Percentiles rank a stretch among this genome's conserved stretches.
Evolutionary conservation across 1,140 invertebrate species (phyloP).

Genomic region (Telenomus remus): DNA sequence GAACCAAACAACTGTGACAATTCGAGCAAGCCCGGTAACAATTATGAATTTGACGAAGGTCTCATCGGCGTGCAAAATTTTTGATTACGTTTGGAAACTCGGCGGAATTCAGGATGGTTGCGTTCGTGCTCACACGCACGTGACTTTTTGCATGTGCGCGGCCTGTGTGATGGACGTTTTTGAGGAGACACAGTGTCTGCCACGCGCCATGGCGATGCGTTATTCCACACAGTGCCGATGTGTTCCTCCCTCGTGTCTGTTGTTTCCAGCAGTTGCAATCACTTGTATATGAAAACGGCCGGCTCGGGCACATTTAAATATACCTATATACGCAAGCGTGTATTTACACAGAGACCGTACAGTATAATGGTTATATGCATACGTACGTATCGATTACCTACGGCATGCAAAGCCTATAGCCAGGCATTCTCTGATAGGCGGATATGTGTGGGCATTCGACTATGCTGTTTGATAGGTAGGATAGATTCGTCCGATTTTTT

Average conservation of each 20-base stretch:
- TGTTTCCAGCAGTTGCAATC: conserved; percentile 52
- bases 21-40: conserved; percentile 24
- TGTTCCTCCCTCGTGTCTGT: conserved; percentile 47
- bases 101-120: conserved; percentile 55
- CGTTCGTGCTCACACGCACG: conserved; percentile 51
- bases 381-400: conserved; percentile 58
- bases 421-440: conserved; percentile 58
- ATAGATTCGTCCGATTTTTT: conserved; percentile 47
- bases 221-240: conserved; percentile 40
- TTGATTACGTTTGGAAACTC: conserved; percentile 36
- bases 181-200: conserved; percentile 51
- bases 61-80: no score
- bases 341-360: conserved; percentile 44
- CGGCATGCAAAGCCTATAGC: conserved; percentile 51
- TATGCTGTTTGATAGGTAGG: conserved; percentile 53
- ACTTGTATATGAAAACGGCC: conserved; percentile 36
- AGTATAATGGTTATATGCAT: conserved; percentile 54
- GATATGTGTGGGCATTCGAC: conserved; percentile 57
- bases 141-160: conserved; percentile 52
- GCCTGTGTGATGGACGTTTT: conserved; percentile 51
- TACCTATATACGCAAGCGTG: conserved; percentile 11
- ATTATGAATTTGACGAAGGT: no score
- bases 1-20: no score
- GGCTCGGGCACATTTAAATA: conserved; percentile 38
- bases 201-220: conserved; percentile 57